Conservation (phyloP, 2,888 invertebrate genomes). For the Netelia inedita region DNA sequence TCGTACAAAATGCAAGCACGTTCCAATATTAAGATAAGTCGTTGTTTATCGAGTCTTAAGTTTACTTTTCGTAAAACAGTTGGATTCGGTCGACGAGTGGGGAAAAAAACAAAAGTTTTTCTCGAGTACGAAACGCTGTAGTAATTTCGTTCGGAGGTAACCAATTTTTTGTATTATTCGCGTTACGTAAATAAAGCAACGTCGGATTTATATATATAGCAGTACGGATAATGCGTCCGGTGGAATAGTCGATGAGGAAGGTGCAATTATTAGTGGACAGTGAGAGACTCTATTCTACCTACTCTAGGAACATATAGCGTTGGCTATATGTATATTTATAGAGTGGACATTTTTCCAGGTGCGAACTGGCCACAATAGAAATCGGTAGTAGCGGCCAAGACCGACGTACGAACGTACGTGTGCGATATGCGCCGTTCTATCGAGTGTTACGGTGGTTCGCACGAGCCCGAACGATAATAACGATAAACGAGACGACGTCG, state of each 20-base stretch:
- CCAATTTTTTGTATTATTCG: not conserved
- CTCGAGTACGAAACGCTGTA: not conserved
- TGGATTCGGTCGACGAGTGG: no score
- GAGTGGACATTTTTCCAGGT: not conserved
- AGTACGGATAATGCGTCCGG: not conserved
- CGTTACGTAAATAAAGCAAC: not conserved
- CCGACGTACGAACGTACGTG: conserved; percentile 35
- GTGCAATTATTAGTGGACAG: conserved; percentile 39
- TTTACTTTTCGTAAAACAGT: no score
- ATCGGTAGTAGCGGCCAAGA: conserved; percentile 36
- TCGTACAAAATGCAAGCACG: no score
- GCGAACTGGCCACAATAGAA: not conserved
- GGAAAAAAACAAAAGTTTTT: not conserved
- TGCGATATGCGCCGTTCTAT: conserved; percentile 1
- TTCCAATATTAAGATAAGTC: no score
- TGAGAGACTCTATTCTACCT: not conserved
- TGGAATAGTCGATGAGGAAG: conserved; percentile 8
- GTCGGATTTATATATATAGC: not conserved
- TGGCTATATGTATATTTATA: not conserved
- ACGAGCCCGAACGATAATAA: conserved; percentile 5
- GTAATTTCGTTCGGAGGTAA: not conserved
- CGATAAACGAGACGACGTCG: conserved; percentile 22
- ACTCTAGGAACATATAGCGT: not conserved
- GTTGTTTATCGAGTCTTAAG: no score
- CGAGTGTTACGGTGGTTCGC: conserved; percentile 12